phyloP scores from a whole-genome alignment of 2,888 invertebrate species.

The Blastobasis adustella region DNA sequence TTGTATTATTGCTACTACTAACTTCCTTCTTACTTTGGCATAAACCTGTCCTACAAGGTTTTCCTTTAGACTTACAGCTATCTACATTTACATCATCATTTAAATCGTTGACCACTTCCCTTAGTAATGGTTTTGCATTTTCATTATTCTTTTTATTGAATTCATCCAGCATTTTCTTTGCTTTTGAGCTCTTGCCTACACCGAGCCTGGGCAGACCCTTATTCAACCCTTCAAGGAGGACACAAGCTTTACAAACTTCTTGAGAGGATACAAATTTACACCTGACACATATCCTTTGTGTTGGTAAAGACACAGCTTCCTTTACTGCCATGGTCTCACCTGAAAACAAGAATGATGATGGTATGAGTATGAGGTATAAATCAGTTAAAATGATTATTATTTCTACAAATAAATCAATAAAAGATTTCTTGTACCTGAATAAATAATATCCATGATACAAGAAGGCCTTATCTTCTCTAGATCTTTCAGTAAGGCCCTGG shows the following conservation, averaged over 20 bases:
- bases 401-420: neutral
- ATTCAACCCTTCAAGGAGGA: constrained; percentile 95
- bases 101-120: constrained; percentile 34
- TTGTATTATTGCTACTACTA: constrained; percentile 11
- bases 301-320: constrained; percentile 87
- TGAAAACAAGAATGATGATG: constrained; percentile 27
- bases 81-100: constrained; percentile 22
- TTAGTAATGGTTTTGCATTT: constrained; percentile 12
- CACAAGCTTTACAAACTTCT: constrained; percentile 96
- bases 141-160: constrained; percentile 46
- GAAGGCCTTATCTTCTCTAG: constrained; percentile 94
- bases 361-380: no score
- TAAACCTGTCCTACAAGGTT: constrained; percentile 23
- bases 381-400: neutral
- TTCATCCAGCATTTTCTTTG: constrained; percentile 78
- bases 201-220: constrained; percentile 92
- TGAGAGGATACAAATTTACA: constrained; percentile 96
- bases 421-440: constrained; percentile 78
- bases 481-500: constrained; percentile 92
- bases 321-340: constrained; percentile 91
- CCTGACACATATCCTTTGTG: constrained; percentile 84
- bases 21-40: constrained; percentile 22
- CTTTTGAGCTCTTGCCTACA: constrained; percentile 92
- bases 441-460: constrained; percentile 94
- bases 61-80: constrained; percentile 20